A percentile compares a stretch with the other conserved stretches of the same genome.
These are phyloP conservation scores for Spilosoma lubricipeda DNA, from an alignment of 2,888 invertebrate species.

Conservation along the genomic window DNA sequence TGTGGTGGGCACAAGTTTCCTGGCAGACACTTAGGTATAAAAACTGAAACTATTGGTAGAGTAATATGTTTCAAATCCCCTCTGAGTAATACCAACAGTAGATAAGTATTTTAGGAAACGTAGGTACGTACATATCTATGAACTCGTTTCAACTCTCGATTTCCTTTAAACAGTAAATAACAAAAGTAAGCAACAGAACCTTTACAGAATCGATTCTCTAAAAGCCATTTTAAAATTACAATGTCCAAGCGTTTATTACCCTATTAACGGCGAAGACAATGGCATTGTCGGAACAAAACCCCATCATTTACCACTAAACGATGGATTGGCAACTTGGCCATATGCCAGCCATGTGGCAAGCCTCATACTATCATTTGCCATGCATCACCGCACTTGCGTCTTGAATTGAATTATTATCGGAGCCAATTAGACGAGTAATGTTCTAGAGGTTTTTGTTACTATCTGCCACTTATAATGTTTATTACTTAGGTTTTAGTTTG, in stretches of 20 bases:
- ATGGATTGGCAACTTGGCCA: conserved; percentile 64
- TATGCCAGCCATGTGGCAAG: conserved; percentile 76
- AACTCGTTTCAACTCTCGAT: background rate
- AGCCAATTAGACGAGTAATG: conserved; percentile 18
- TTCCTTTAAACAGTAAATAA: background rate
- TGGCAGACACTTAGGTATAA: too few relatives aligned
- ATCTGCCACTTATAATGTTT: background rate
- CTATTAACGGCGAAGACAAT: conserved; percentile 42
- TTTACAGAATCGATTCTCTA: background rate
- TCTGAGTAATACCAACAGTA: too few relatives aligned
- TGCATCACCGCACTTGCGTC: conserved; percentile 54
- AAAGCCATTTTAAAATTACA: conserved; percentile 18
- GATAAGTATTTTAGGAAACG: too few relatives aligned
- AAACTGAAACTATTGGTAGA: too few relatives aligned
- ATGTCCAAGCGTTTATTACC: conserved; percentile 13
- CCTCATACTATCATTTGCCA: conserved; percentile 58
- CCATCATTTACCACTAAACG: conserved; percentile 65
- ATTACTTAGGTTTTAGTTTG: background rate
- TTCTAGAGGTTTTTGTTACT: conserved; percentile 5
- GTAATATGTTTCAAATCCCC: too few relatives aligned
- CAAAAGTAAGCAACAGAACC: background rate
- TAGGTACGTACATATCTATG: too few relatives aligned
- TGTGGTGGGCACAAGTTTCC: too few relatives aligned
- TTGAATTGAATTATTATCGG: conserved; percentile 9
- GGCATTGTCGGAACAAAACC: conserved; percentile 56